These are phyloP conservation scores for Myripristis jacobus DNA, from an alignment of 2,797 vertebrate genomes.

Conservation along the genomic window DNA sequence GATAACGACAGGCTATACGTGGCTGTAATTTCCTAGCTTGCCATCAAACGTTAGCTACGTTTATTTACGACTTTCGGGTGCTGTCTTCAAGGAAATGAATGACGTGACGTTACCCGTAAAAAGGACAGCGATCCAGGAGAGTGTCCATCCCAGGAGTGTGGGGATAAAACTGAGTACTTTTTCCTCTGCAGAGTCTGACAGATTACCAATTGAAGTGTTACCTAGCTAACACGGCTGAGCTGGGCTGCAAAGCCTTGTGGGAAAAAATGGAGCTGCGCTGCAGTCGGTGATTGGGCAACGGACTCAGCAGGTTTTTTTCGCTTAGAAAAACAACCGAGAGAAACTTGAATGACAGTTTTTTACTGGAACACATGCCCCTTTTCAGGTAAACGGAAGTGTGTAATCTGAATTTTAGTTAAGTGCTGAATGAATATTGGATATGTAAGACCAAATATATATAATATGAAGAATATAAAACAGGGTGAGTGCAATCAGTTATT, in stretches of 20 bases:
- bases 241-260: slow-evolving; percentile 70
- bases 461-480: too few relatives aligned
- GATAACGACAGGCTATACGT: slow-evolving; percentile 59
- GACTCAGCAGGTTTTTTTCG: not conserved
- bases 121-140: slow-evolving; percentile 48
- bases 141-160: slow-evolving; percentile 25
- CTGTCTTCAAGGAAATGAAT: slow-evolving; percentile 11
- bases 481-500: too few relatives aligned
- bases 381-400: not conserved
- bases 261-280: slow-evolving; percentile 51
- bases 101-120: slow-evolving; percentile 62
- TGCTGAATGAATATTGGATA: too few relatives aligned
- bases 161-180: slow-evolving; percentile 10
- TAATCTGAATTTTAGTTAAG: not conserved
- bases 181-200: slow-evolving; percentile 55
- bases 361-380: not conserved
- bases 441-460: too few relatives aligned
- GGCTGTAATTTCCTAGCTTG: slow-evolving; percentile 49
- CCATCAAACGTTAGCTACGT: slow-evolving; percentile 6
- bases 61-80: not conserved
- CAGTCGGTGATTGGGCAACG: slow-evolving; percentile 55
- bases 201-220: slow-evolving; percentile 54
- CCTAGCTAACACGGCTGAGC: slow-evolving; percentile 52
- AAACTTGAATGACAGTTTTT: not conserved
- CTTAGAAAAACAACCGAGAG: not conserved